These are phyloP conservation scores for Lasioglossum figueresi DNA, from an alignment of 2,888 invertebrate species.

Conservation along the genomic window DNA sequence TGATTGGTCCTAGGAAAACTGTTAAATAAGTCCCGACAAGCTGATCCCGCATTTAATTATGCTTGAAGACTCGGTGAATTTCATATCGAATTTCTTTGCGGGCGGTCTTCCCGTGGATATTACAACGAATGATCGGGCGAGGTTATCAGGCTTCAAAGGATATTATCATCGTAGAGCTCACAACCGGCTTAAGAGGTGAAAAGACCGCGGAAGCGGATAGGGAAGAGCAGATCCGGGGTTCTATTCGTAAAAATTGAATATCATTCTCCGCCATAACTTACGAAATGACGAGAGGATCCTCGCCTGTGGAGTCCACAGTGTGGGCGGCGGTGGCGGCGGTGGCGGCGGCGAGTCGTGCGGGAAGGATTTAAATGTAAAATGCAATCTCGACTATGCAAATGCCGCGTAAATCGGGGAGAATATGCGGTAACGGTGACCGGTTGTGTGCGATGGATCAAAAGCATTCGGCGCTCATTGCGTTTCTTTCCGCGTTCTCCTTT, in stretches of 20 bases:
- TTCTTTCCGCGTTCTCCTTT: constrained; percentile 13
- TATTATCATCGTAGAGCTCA: constrained; percentile 58
- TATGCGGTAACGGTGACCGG: constrained; percentile 68
- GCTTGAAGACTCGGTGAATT: constrained; percentile 53
- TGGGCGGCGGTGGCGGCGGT: not conserved
- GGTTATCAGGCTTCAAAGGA: constrained; percentile 52
- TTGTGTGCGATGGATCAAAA: constrained; percentile 66
- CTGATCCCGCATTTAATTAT: constrained; percentile 58
- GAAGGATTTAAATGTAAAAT: constrained; percentile 77
- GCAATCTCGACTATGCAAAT: constrained; percentile 77
- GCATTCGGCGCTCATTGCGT: constrained; percentile 37
- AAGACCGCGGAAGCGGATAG: constrained; percentile 48
- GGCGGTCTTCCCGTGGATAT: constrained; percentile 41
- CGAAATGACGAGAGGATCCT: constrained; percentile 63
- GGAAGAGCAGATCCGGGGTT: constrained; percentile 30
- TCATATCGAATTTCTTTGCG: constrained; percentile 62
- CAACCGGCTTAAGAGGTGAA: constrained; percentile 55
- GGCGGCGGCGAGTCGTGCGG: constrained; percentile 47
- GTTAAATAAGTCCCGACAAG: constrained; percentile 39
- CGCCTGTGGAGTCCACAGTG: not conserved
- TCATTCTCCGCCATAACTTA: constrained; percentile 63
- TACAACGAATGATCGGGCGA: constrained; percentile 54
- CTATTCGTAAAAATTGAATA: constrained; percentile 69
- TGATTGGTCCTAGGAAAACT: not conserved
- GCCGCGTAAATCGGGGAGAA: constrained; percentile 71